Evolutionary conservation across 2,888 invertebrate species (phyloP), one percentile per base, ranked within the genome.

Genomic region (Philonicus albiceps): DNA sequence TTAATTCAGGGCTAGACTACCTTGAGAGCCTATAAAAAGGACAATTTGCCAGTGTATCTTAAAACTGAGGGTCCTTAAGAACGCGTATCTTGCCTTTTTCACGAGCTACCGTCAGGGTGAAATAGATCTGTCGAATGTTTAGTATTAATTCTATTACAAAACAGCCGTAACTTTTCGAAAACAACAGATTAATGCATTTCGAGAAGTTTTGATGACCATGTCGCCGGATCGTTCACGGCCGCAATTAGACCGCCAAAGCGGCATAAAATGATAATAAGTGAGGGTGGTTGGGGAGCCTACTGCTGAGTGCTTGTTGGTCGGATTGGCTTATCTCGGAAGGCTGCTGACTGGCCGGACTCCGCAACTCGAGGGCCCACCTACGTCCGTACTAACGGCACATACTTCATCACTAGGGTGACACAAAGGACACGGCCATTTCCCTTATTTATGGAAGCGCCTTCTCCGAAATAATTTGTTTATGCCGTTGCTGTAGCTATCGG

Each of bases 391-490:
- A 64, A 64, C 64, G 64, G 22, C 64, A 64, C 64, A 64, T 64
- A 64, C 64, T 64, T 64, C 64, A 64, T 64, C 64, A 64, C 64
- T n/a, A 64, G 64, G 11, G 27, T 27, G 64, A 64, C 64, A 64
- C 64, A 64, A 64, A 64, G 64, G 64, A 64, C 64, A 64, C 64
- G 64, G 64, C 64, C 64, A 64, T 64, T 64, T 64, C 64, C 64
- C 64, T 81, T 81, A 81, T 81, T 81, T 81, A 81, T 81, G 81
- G 81, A 55, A 81, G 30, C 81, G 55, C 34, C 81, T 81, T 81
- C 81, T 55, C 55, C 34, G 64, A 81, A 53, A 81, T 81, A 81
- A 81, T 81, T 81, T 81, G 81, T 81, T 81, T 53, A 81, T 81
- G 81, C 64, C 81, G 30, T 34, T 81, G 34, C 55, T 81, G 81